Evolutionary conservation across 2,888 invertebrate genomes (phyloP).

Genomic region (Xylota sylvarum): DNA sequence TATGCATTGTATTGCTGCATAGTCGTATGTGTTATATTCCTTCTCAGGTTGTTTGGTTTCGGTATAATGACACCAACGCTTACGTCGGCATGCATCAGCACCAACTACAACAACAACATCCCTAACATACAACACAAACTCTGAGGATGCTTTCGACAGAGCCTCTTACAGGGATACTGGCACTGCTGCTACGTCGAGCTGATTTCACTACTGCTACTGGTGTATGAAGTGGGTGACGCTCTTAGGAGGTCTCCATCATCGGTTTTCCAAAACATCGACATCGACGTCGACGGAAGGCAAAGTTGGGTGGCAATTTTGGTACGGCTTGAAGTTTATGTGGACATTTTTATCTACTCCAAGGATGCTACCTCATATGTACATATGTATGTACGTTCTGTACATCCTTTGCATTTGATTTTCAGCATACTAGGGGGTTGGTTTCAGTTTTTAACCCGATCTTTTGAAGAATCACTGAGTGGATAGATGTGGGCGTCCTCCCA

Average conservation of each 20-base stretch:
- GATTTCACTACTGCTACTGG: conserved; percentile 40
- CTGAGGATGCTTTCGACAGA: conserved; percentile 59
- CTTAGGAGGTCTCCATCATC: conserved; percentile 72
- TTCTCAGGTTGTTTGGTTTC: conserved; percentile 67
- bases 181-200: conserved; percentile 22
- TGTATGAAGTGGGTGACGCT: conserved; percentile 68
- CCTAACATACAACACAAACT: conserved; percentile 59
- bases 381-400: conserved; percentile 20
- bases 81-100: conserved; percentile 69
- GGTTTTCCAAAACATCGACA: conserved; percentile 70
- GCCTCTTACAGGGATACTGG: conserved; percentile 64
- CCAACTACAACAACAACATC: conserved; percentile 42
- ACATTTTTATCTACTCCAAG: conserved; percentile 74
- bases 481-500: conserved; percentile 27
- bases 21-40: conserved; percentile 48
- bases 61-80: conserved; percentile 70
- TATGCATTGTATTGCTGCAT: conserved; percentile 36
- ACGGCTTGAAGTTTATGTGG: conserved; percentile 55
- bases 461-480: conserved; percentile 37
- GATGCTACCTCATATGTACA: conserved; percentile 50
- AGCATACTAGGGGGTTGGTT: conserved; percentile 36
- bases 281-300: conserved; percentile 55
- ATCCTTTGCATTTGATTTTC: conserved; percentile 56
- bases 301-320: conserved; percentile 67
- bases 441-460: conserved; percentile 63